Evolutionary conservation across 2,113 vertebrate species (phyloP).

Genomic region (Gavialis gangeticus): DNA sequence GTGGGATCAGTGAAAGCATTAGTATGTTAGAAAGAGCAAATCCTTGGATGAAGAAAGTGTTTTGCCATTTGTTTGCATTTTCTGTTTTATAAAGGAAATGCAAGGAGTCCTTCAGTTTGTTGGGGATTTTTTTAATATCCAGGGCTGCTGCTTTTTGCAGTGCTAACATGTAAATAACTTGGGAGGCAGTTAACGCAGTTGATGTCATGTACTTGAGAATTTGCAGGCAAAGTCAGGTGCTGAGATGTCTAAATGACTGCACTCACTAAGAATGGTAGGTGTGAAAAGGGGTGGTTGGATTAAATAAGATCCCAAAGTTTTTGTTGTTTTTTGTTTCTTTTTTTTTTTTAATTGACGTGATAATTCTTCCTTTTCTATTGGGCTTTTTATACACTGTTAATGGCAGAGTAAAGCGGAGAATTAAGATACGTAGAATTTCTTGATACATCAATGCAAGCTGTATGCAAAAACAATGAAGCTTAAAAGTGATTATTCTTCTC

Average conservation of each 20-base stretch:
- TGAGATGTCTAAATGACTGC: background rate
- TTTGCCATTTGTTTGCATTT: background rate
- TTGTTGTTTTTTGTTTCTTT: too few species aligned
- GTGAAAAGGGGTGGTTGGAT: background rate
- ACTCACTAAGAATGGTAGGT: background rate
- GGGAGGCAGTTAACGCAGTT: background rate
- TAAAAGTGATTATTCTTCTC: background rate
- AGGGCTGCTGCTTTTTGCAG: background rate
- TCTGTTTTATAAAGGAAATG: background rate
- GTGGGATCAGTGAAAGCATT: background rate
- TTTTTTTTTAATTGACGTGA: background rate
- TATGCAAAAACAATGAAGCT: background rate
- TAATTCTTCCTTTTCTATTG: background rate
- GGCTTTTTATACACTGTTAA: background rate
- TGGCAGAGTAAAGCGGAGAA: background rate
- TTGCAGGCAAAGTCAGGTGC: background rate
- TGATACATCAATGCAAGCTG: background rate
- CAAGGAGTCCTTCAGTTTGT: background rate
- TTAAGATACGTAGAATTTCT: accelerated
- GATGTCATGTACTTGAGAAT: accelerated
- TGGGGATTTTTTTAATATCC: background rate
- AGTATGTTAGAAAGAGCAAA: background rate
- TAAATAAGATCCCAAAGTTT: too few species aligned
- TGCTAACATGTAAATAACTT: background rate
- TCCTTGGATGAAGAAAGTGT: background rate